Evolutionary conservation across 2,113 vertebrate species (phyloP).

Genomic region (Eubucco bourcierii): DNA sequence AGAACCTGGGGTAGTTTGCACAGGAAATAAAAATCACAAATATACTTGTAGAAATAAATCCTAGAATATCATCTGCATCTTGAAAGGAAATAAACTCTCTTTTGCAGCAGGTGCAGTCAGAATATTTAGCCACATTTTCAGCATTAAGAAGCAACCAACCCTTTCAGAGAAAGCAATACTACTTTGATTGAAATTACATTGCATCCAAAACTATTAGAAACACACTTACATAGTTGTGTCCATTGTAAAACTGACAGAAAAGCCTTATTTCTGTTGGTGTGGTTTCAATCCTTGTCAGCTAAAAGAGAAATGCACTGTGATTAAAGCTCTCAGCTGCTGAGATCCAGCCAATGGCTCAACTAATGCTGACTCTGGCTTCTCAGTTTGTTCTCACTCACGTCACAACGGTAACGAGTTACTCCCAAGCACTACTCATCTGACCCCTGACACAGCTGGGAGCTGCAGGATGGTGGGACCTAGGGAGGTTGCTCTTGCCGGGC

Average conservation of each 20-base stretch:
- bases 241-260: background rate
- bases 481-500: accelerated
- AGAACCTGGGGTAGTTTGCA: too few species aligned
- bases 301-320: background rate
- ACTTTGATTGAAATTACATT: background rate
- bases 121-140: background rate
- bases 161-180: background rate
- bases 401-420: background rate
- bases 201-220: background rate
- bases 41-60: background rate
- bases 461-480: accelerated
- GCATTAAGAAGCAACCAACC: background rate
- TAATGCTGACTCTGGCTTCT: background rate
- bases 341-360: background rate
- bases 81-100: background rate
- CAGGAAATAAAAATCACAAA: background rate
- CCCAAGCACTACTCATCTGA: accelerated
- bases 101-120: background rate
- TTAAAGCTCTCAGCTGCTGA: background rate
- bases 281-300: background rate
- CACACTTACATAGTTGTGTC: background rate
- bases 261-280: background rate
- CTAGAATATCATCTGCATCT: background rate
- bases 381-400: background rate
- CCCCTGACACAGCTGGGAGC: background rate